Conservation (phyloP, 2,888 invertebrate genomes). For the Drosophila robusta region DNA sequence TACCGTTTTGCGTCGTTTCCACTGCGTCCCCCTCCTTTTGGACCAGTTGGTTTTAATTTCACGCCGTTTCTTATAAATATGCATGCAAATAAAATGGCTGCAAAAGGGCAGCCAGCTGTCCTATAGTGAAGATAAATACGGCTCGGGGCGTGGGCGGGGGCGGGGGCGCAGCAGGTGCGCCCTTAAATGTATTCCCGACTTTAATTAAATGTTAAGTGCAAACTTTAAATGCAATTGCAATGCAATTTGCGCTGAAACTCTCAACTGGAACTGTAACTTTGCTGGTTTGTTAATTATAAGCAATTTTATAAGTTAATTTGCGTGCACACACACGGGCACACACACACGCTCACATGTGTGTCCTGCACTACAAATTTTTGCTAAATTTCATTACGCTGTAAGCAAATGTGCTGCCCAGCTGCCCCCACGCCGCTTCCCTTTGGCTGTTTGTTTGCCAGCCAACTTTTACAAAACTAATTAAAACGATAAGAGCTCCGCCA, state of each 20-base stretch:
- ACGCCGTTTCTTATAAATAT: conserved; percentile 74
- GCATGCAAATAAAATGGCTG: conserved; percentile 67
- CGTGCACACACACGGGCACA: conserved; percentile 1
- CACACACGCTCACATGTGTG: conserved; percentile 18
- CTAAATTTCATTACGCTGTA: conserved; percentile 41
- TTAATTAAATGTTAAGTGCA: conserved; percentile 71
- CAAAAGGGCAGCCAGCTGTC: conserved; percentile 27
- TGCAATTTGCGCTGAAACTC: conserved; percentile 38
- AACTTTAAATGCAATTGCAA: conserved; percentile 50
- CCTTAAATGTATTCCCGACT: conserved; percentile 27
- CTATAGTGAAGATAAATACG: conserved; percentile 46
- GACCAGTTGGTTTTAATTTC: conserved; percentile 57
- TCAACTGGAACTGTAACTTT: conserved; percentile 12
- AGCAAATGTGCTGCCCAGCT: conserved; percentile 38
- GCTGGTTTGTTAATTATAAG: conserved; percentile 27
- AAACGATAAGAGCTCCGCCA: conserved; percentile 63
- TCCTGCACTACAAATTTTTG: conserved; percentile 41
- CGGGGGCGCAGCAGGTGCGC: conserved; percentile 18
- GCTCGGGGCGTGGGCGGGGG: not conserved
- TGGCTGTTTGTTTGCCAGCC: conserved; percentile 40
- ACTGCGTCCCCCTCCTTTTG: conserved; percentile 19
- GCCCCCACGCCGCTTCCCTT: not conserved
- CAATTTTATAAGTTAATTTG: conserved; percentile 47
- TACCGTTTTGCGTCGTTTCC: conserved; percentile 8
- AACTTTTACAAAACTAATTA: conserved; percentile 77